These are phyloP conservation scores for Caradrina clavipalpis DNA, from an alignment of 2,888 invertebrate genomes.

Conservation along the genomic window DNA sequence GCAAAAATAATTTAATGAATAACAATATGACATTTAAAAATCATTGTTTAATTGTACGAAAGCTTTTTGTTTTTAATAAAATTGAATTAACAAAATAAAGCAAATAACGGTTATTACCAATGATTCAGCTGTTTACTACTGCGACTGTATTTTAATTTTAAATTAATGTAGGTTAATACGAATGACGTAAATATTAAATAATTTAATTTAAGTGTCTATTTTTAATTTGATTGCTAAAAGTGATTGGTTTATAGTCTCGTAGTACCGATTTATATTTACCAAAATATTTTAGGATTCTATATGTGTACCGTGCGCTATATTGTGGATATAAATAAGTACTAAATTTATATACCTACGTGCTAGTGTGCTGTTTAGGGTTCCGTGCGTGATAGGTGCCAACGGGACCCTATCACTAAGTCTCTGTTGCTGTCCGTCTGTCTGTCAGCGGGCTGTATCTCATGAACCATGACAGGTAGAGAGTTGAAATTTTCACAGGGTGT, in stretches of 20 bases:
- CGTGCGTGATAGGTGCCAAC: too few relatives aligned
- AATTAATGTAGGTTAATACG: constrained; percentile 31
- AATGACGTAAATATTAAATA: constrained; percentile 22
- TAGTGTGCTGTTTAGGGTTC: too few relatives aligned
- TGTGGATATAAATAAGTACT: background rate
- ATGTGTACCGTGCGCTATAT: background rate
- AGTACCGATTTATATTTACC: background rate
- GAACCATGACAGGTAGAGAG: too few relatives aligned
- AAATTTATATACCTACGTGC: background rate
- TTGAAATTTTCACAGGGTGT: too few relatives aligned
- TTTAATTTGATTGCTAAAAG: constrained; percentile 3
- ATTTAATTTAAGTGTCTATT: constrained; percentile 7
- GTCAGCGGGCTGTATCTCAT: too few relatives aligned
- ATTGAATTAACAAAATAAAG: background rate
- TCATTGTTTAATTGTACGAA: background rate
- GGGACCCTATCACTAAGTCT: too few relatives aligned
- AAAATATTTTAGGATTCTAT: too few relatives aligned
- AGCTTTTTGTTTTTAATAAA: background rate
- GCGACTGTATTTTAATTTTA: constrained; percentile 35
- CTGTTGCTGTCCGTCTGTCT: too few relatives aligned
- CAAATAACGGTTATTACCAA: constrained; percentile 16
- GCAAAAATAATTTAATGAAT: background rate
- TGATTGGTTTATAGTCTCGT: background rate
- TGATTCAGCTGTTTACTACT: constrained; percentile 46
- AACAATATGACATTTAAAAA: background rate